Evolutionary conservation across 2,888 invertebrate species (phyloP).

Genomic region (Gari tellinella): DNA sequence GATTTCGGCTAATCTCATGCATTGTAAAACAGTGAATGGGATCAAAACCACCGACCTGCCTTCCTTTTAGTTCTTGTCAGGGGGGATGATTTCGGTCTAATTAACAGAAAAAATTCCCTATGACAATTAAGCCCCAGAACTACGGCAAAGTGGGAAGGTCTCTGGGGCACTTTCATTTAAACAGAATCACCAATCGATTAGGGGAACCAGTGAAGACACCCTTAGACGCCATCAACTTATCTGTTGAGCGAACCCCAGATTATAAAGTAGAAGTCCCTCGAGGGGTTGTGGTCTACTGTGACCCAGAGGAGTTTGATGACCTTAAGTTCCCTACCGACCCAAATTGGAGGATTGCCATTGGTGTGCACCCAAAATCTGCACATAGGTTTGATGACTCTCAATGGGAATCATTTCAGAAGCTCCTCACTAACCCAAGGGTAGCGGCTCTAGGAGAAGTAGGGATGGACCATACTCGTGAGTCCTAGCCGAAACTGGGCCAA

Average conservation of each 20-base stretch:
- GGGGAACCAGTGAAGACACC: background rate
- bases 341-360: conserved; percentile 15
- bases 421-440: conserved; percentile 3
- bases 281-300: conserved; percentile 9
- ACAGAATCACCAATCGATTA: background rate
- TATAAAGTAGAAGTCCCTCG: background rate
- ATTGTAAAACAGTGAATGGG: too few species aligned
- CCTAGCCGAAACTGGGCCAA: background rate
- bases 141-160: too few species aligned
- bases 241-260: conserved; percentile 4
- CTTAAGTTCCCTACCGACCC: background rate
- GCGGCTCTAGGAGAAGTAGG: conserved; percentile 11
- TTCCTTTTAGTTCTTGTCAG: too few species aligned
- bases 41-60: too few species aligned
- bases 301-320: conserved; percentile 3
- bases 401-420: background rate
- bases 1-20: too few species aligned
- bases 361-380: conserved; percentile 11
- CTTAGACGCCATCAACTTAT: background rate
- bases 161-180: too few species aligned
- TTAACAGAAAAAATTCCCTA: too few species aligned
- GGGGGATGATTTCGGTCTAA: too few species aligned
- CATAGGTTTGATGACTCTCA: background rate
- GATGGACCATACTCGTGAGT: background rate
- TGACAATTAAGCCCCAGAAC: too few species aligned